Percentiles rank a stretch among this genome's conserved stretches.
Evolutionary conservation across 2,797 vertebrate genomes (phyloP).

Genomic region (Antrozous pallidus): DNA sequence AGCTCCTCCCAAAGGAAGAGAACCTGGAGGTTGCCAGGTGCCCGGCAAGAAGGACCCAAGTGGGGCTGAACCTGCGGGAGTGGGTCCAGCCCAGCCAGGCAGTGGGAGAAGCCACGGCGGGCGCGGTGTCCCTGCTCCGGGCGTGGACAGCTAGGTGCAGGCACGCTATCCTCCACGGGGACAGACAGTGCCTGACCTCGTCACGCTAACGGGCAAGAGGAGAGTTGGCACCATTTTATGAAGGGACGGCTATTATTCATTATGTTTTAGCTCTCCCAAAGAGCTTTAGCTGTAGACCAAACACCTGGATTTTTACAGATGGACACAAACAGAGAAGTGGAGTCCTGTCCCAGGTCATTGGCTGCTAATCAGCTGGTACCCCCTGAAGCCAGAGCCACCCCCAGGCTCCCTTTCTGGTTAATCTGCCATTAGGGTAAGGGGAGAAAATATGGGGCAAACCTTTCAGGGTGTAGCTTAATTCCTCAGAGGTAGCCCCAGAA

Average conservation of each 20-base stretch:
- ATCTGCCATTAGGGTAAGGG: not conserved
- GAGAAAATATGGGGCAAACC: too few species aligned
- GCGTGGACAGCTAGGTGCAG: not conserved
- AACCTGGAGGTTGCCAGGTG: not conserved
- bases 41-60: not conserved
- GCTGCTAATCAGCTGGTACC: not conserved
- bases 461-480: not conserved
- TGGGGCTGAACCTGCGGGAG: not conserved
- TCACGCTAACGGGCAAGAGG: not conserved
- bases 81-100: not conserved
- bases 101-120: not conserved
- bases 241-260: not conserved
- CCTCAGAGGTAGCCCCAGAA: not conserved
- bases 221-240: not conserved
- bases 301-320: not conserved
- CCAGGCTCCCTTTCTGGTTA: too few species aligned
- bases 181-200: accelerated
- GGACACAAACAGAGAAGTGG: not conserved
- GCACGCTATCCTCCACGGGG: not conserved
- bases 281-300: not conserved
- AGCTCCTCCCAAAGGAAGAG: not conserved
- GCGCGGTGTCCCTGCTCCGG: not conserved
- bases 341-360: not conserved
- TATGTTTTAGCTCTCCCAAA: not conserved
- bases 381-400: not conserved